Evolutionary conservation across 2,797 vertebrate genomes (phyloP).

Genomic region (Gallinago solitaria): DNA sequence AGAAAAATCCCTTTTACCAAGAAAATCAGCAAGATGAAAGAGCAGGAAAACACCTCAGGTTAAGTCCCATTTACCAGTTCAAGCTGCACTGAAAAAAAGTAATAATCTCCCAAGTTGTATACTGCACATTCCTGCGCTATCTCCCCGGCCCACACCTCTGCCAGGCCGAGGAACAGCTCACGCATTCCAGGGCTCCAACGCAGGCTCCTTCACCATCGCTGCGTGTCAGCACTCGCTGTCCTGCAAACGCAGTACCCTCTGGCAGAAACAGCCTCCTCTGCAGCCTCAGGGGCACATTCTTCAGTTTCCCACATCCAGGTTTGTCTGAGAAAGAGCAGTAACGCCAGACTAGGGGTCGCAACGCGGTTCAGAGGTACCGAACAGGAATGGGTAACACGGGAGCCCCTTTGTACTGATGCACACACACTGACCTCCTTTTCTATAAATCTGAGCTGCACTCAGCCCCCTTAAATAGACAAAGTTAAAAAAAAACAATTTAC

Average conservation of each 20-base stretch:
- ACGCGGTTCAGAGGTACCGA: background rate
- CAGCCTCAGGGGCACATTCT: background rate
- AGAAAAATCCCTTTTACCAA: background rate
- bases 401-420: background rate
- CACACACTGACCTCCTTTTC: background rate
- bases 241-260: background rate
- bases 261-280: background rate
- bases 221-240: conserved; percentile 13
- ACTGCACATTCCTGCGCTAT: background rate
- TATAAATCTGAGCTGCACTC: background rate
- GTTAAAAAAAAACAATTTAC: background rate
- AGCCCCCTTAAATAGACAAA: background rate
- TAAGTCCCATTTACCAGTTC: background rate
- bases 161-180: background rate
- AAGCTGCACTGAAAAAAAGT: background rate
- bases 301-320: background rate
- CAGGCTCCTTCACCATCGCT: background rate
- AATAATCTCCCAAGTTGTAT: background rate
- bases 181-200: conserved; percentile 30
- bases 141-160: background rate
- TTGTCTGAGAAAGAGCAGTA: background rate
- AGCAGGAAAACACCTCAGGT: background rate
- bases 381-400: accelerated
- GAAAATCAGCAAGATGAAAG: background rate
- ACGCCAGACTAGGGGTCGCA: background rate